phyloP scores from a whole-genome alignment of 2,888 invertebrate genomes.

The Alloplasta piceator region DNA sequence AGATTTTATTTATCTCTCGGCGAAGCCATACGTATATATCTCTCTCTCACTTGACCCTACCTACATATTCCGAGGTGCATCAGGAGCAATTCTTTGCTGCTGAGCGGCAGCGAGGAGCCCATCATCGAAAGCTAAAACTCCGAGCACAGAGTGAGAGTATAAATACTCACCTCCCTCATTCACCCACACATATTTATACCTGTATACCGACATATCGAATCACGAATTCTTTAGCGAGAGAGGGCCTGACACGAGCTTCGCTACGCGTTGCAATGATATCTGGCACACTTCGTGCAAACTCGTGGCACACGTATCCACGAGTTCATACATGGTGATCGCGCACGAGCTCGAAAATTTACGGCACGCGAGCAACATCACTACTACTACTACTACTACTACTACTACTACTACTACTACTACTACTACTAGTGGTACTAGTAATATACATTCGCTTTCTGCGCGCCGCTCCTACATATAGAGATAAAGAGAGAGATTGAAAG shows the following conservation, averaged over 20 bases:
- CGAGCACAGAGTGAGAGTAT: conserved; percentile 27
- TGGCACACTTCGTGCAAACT: conserved; percentile 83
- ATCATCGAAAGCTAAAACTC: conserved; percentile 66
- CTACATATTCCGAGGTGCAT: conserved; percentile 50
- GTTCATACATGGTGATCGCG: conserved; percentile 74
- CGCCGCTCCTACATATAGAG: conserved; percentile 55
- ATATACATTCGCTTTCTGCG: conserved; percentile 40
- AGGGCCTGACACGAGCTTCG: conserved; percentile 65
- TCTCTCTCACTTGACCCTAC: conserved; percentile 54
- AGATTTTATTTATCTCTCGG: conserved; percentile 57
- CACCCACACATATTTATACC: conserved; percentile 26
- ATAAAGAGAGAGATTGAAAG: too few species aligned
- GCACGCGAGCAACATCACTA: conserved; percentile 83
- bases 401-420: conserved; percentile 29
- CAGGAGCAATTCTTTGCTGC: conserved; percentile 45
- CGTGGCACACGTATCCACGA: conserved; percentile 80
- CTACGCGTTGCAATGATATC: conserved; percentile 68
- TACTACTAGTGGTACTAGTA: conserved; percentile 10
- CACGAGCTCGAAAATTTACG: conserved; percentile 83
- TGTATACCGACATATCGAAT: conserved; percentile 30
- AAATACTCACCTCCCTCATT: conserved; percentile 17
- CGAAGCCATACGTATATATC: conserved; percentile 10
- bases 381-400: conserved; percentile 54
- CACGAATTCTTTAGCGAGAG: conserved; percentile 64
- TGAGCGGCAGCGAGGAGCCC: conserved; percentile 47